These are phyloP conservation scores for Dione juno DNA, from an alignment of 2,888 invertebrate species.

Conservation along the genomic window DNA sequence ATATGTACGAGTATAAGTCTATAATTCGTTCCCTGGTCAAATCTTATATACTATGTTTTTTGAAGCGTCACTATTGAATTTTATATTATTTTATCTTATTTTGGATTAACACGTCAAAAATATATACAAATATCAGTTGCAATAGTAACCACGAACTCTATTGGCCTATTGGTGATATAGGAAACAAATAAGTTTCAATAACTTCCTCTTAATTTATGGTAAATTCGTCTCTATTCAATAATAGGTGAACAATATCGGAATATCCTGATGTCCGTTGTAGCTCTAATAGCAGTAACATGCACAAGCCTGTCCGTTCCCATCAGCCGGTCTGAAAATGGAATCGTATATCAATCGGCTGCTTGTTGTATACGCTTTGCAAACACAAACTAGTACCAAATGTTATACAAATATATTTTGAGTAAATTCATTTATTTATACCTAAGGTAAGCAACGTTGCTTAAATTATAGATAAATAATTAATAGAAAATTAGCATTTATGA, in stretches of 20 bases:
- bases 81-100: too few relatives aligned
- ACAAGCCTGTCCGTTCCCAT: conserved; percentile 23
- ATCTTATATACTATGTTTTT: too few relatives aligned
- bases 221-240: neutral
- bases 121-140: neutral
- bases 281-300: conserved; percentile 21
- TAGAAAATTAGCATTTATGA: too few relatives aligned
- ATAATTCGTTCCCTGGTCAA: too few relatives aligned
- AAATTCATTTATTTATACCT: neutral
- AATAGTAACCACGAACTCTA: neutral
- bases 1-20: too few relatives aligned
- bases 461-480: too few relatives aligned
- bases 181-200: conserved; percentile 1
- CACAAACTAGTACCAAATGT: conserved; percentile 7
- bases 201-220: neutral
- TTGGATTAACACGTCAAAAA: too few relatives aligned
- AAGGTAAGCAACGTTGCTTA: too few relatives aligned
- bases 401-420: neutral
- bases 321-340: conserved; percentile 25
- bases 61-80: too few relatives aligned
- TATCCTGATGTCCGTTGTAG: conserved; percentile 21
- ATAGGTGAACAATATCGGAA: neutral
- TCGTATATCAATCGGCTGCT: conserved; percentile 24
- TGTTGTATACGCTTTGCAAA: neutral
- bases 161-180: too few relatives aligned